Evolutionary conservation across 2,888 invertebrate species (phyloP), one percentile per base, ranked within the genome.

Genomic region (Lamellibrachia satsuma): DNA sequence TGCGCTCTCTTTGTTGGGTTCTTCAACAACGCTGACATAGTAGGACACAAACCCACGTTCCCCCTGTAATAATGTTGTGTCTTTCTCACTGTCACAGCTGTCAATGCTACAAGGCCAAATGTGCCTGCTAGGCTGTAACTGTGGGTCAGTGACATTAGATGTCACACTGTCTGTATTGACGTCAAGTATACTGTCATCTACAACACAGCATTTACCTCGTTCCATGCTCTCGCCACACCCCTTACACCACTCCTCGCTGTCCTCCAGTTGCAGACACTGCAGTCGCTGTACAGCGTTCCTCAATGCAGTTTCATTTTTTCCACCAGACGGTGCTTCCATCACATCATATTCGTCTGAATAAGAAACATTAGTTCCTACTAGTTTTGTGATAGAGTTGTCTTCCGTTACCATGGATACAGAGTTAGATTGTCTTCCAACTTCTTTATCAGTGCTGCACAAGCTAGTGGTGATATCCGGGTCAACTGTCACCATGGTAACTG

Each of bases 11-110:
- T 51, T 51, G 57, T 91, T 92, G 15, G 94, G 93, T 92, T 95
- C 95, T 27, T 95, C 95, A 92, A 95, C 93, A 52, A 95, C 95
- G 94, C 94, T 94, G n/a, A 95, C 92, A 93, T 95, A 95, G 93
- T 94, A 95, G 3, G 95, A 92, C 15, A 93, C 90, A 52, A 95
- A 93, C 52, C 90, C 51, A 11, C 22, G 22, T 22, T 75, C 75
- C 75, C 22, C 75, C 15, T 22, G 75, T 22, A n/a, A 75, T 75
- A 22, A 75, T 22, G 11, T 75, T 15, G 3, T n/a, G 91, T 91
- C 22, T 7, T 91, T 91, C 52, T 91, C 91, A 11, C 1, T 11
- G 52, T 39, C 51, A n/a, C 3, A 7, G 52, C n/a, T 15, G 52
- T 39, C 51, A n/a, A 39, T 3, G 52, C n/a, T 15, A 75, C 15